Evolutionary conservation across 2,888 invertebrate species (phyloP).

Genomic region (Hirtodrosophila histrioides): DNA sequence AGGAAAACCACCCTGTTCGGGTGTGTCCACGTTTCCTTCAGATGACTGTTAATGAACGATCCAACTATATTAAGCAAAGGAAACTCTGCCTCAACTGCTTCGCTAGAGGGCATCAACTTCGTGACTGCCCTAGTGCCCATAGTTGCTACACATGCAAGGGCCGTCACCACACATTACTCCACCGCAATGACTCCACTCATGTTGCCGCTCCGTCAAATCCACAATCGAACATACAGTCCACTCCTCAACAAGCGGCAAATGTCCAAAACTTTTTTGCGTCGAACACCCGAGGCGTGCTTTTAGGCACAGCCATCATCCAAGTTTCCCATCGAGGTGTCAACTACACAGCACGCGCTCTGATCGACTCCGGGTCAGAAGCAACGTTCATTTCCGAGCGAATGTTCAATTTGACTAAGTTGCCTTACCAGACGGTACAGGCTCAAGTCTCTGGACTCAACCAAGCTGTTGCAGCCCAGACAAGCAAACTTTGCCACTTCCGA

Average conservation of each 20-base stretch:
- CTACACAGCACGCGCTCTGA: constrained; percentile 21
- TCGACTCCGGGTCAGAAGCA: constrained; percentile 32
- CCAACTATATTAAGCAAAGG: too few relatives aligned
- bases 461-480: constrained; percentile 7
- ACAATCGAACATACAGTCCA: neutral
- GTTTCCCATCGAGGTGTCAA: constrained; percentile 14
- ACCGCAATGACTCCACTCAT: too few relatives aligned
- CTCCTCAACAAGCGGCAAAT: neutral
- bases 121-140: constrained; percentile 7
- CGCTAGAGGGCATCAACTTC: constrained; percentile 3
- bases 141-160: neutral
- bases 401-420: constrained; percentile 18
- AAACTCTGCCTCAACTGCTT: neutral
- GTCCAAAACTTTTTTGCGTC: constrained; percentile 2
- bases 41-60: neutral
- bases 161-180: too few relatives aligned
- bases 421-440: constrained; percentile 10
- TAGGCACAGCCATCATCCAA: constrained; percentile 23
- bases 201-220: neutral
- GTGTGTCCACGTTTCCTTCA: constrained; percentile 1
- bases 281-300: constrained; percentile 5
- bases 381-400: constrained; percentile 31
- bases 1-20: constrained; percentile 4
- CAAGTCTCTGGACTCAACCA: constrained; percentile 14
- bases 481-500: constrained; percentile 12